Conservation (phyloP, 1,140 invertebrate species). For the Planococcus citri region DNA sequence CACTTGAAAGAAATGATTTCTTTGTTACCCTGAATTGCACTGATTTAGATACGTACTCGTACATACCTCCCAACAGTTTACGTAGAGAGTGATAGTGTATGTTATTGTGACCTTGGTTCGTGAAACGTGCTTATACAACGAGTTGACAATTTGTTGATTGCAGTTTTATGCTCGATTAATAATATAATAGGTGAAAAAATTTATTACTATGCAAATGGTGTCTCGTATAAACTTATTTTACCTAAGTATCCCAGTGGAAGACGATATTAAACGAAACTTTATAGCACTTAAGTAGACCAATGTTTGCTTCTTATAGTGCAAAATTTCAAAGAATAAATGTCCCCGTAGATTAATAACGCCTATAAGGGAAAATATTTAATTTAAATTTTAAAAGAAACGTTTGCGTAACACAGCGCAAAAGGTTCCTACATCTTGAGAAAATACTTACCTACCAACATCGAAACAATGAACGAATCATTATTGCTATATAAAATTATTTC, state of each 20-base stretch:
- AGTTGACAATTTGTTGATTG: not conserved
- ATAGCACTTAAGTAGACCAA: not conserved
- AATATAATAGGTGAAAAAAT: not conserved
- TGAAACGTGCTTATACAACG: too few species aligned
- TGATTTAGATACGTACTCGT: too few species aligned
- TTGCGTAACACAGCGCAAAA: not conserved
- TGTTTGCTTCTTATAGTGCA: not conserved
- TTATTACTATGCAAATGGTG: not conserved
- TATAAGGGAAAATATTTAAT: not conserved
- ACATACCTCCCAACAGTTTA: too few species aligned
- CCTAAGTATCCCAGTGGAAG: not conserved
- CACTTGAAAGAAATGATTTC: too few species aligned
- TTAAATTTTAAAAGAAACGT: slow-evolving; percentile 1
- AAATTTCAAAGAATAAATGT: not conserved
- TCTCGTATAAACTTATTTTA: slow-evolving; percentile 1
- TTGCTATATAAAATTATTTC: too few species aligned
- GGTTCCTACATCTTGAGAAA: too few species aligned
- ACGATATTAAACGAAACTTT: not conserved
- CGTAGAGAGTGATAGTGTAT: too few species aligned
- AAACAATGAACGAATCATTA: not conserved
- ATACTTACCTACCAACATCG: not conserved
- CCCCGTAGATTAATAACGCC: not conserved
- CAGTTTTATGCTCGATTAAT: not conserved
- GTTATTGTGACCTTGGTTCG: too few species aligned
- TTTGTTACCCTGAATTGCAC: too few species aligned